phyloP scores from a whole-genome alignment of 2,888 invertebrate species.

The Creontiades dilutus region DNA sequence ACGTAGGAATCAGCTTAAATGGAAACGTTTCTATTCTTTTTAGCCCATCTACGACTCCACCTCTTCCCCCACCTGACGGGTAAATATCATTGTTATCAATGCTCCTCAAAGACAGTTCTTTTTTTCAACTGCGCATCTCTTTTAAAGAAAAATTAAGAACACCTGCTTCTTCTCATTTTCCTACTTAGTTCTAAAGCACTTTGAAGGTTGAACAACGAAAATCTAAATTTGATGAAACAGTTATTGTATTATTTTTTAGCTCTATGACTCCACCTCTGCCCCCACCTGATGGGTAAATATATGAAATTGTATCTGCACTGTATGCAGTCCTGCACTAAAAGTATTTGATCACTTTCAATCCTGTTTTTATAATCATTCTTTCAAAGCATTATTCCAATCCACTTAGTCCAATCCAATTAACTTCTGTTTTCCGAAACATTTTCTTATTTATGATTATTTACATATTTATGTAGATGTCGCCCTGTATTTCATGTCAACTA shows the following conservation, averaged over 20 bases:
- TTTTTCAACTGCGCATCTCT: background rate
- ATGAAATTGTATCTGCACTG: background rate
- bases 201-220: background rate
- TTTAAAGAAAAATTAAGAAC: background rate
- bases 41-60: slow-evolving; percentile 56
- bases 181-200: no score
- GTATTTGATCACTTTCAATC: background rate
- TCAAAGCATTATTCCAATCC: no score
- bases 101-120: background rate
- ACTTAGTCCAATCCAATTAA: no score
- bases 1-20: background rate
- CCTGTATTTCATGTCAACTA: no score
- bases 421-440: no score
- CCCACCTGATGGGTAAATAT: slow-evolving; percentile 53
- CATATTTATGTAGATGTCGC: background rate
- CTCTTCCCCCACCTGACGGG: slow-evolving; percentile 43
- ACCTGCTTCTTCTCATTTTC: no score
- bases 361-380: background rate
- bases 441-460: background rate
- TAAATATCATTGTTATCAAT: slow-evolving; percentile 34
- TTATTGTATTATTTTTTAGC: slow-evolving; percentile 31
- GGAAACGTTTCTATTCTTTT: background rate
- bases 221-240: background rate
- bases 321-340: background rate
- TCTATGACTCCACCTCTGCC: slow-evolving; percentile 48